phyloP scores from a whole-genome alignment of 2,113 vertebrate genomes.

The Anthoscopus minutus region DNA sequence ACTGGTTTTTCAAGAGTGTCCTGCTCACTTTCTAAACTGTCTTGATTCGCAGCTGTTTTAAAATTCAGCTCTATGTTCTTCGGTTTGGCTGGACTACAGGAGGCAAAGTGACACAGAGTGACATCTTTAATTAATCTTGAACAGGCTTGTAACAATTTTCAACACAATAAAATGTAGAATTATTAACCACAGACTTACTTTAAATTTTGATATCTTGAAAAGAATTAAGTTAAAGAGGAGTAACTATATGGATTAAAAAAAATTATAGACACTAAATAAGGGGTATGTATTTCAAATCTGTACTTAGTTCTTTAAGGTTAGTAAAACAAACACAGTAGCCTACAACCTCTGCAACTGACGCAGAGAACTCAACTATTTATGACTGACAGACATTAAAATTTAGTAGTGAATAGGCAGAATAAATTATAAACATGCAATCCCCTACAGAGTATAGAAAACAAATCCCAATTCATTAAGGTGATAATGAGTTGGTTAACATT shows the following conservation, averaged over 20 bases:
- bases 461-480: constrained; percentile 47
- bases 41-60: constrained; percentile 63
- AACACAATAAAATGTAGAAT: background rate
- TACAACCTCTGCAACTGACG: background rate
- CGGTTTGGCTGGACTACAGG: constrained; percentile 73
- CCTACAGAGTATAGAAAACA: constrained; percentile 47
- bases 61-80: constrained; percentile 77
- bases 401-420: constrained; percentile 9
- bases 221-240: background rate
- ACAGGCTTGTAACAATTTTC: background rate
- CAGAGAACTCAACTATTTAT: background rate
- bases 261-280: background rate
- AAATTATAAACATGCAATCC: constrained; percentile 11
- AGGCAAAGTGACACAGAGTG: constrained; percentile 29
- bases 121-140: background rate
- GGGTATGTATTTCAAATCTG: background rate
- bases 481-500: constrained; percentile 55
- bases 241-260: background rate
- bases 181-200: background rate
- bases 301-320: background rate
- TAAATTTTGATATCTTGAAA: background rate
- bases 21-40: constrained; percentile 63
- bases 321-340: background rate
- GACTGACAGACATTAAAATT: constrained; percentile 25
- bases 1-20: constrained; percentile 67